Evolutionary conservation across 2,797 vertebrate genomes (phyloP).

Genomic region (Chaunax sp.): DNA sequence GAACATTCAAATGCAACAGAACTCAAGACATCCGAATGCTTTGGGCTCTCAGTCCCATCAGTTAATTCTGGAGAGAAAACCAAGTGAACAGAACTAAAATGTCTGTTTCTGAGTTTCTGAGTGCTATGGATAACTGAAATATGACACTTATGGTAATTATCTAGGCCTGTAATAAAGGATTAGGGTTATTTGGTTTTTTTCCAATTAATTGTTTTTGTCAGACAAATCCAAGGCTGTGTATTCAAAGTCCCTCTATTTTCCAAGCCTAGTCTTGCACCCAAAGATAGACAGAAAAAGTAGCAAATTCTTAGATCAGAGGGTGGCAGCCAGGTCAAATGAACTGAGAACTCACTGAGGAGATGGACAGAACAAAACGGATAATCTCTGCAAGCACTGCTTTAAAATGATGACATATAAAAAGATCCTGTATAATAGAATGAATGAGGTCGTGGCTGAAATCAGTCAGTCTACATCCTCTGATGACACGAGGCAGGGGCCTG

Average conservation of each 20-base stretch:
- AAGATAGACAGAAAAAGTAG: background rate
- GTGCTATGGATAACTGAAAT: background rate
- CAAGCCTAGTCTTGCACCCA: too few relatives aligned
- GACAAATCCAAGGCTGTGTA: background rate
- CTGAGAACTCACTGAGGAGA: background rate
- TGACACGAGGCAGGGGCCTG: background rate
- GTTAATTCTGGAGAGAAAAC: background rate
- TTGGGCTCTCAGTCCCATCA: background rate
- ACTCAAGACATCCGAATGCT: too few relatives aligned
- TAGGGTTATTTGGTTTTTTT: background rate
- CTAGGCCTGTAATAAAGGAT: background rate
- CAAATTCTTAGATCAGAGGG: background rate
- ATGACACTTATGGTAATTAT: background rate
- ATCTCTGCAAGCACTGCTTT: background rate
- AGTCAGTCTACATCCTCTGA: background rate
- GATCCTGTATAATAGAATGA: constrained; percentile 12
- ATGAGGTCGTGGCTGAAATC: background rate
- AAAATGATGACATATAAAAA: constrained; percentile 6
- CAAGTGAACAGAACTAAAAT: background rate
- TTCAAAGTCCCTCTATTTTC: background rate
- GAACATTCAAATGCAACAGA: too few relatives aligned
- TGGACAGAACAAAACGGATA: constrained; percentile 15
- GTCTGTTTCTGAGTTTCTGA: background rate
- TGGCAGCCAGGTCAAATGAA: background rate
- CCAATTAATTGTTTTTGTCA: too few relatives aligned